Evolutionary conservation across 2,113 vertebrate species (phyloP).

Genomic region (Brachionichthys hirsutus): DNA sequence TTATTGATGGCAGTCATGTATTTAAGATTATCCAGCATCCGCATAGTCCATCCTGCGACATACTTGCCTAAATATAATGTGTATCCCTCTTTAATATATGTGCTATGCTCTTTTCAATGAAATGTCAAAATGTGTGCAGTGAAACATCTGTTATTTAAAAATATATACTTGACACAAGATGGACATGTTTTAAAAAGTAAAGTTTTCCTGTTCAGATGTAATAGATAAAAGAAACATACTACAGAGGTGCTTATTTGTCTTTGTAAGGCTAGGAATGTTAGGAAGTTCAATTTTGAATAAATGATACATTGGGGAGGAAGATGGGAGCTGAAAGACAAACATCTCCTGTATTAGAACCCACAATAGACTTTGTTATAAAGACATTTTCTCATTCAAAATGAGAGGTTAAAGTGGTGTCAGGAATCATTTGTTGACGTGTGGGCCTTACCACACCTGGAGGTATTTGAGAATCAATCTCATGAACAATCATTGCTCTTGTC

Average conservation of each 20-base stretch:
- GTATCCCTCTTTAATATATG: neutral
- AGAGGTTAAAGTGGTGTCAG: neutral
- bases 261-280: neutral
- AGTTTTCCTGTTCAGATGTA: neutral
- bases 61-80: neutral
- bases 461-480: too few species aligned
- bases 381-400: constrained; percentile 12
- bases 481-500: too few species aligned
- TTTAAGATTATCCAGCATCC: neutral
- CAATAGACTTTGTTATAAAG: neutral
- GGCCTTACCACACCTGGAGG: too few species aligned
- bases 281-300: constrained; percentile 23
- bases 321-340: constrained; percentile 7
- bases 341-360: constrained; percentile 36
- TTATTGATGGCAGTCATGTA: neutral
- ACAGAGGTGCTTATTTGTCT: neutral
- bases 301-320: constrained; percentile 15
- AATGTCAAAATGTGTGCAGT: neutral
- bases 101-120: neutral
- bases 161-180: neutral
- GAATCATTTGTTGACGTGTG: neutral
- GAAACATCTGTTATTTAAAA: neutral
- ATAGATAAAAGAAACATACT: neutral
- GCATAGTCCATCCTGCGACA: neutral
- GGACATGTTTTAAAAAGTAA: neutral